Conservation (phyloP, 2,888 invertebrate species). For the Ptychoptera contaminata region DNA sequence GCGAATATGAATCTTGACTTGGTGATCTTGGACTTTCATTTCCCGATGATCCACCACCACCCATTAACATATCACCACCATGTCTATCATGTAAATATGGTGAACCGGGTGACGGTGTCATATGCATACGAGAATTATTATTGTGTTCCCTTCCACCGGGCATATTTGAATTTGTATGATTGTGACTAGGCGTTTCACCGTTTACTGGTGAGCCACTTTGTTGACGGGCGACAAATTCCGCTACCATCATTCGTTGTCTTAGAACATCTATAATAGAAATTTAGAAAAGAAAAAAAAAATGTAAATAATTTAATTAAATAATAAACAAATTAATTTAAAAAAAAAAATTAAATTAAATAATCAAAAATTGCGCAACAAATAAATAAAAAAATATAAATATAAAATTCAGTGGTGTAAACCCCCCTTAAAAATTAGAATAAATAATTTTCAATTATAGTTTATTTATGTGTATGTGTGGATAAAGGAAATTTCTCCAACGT, state of each 20-base stretch:
- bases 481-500: too few species aligned
- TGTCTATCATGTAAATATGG: constrained; percentile 9
- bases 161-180: constrained; percentile 18
- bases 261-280: constrained; percentile 12
- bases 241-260: constrained; percentile 64
- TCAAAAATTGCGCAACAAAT: too few species aligned
- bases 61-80: constrained; percentile 15
- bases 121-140: constrained; percentile 26
- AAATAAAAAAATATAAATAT: too few species aligned
- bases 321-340: too few species aligned
- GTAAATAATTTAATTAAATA: too few species aligned
- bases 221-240: constrained; percentile 68
- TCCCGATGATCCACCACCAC: constrained; percentile 23
- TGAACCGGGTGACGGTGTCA: constrained; percentile 19
- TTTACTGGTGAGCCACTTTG: constrained; percentile 52
- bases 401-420: too few species aligned
- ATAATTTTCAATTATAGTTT: too few species aligned
- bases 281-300: background rate
- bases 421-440: too few species aligned
- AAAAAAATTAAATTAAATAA: too few species aligned
- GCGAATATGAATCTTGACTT: constrained; percentile 28
- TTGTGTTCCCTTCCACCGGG: constrained; percentile 20
- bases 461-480: too few species aligned
- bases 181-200: constrained; percentile 41
- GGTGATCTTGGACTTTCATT: constrained; percentile 17